Evolutionary conservation across 2,113 vertebrate genomes (phyloP).

Genomic region (Cheilinus undulatus): DNA sequence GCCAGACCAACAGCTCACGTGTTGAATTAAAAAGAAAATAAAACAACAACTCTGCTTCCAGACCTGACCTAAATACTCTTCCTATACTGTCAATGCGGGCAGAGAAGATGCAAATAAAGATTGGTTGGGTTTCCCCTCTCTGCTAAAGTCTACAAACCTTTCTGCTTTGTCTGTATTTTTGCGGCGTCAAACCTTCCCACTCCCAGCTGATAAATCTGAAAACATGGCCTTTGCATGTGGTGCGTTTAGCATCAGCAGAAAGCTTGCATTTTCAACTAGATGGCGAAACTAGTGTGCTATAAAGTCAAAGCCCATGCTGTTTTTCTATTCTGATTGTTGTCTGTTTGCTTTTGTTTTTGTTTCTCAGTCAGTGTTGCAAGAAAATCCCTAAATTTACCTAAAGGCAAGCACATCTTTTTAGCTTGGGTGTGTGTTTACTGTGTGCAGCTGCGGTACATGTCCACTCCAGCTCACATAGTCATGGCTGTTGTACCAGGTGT

Average conservation of each 20-base stretch:
- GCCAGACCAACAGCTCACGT: not conserved
- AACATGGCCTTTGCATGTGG: not conserved
- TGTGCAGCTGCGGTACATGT: too few species aligned
- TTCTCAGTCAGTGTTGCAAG: too few species aligned
- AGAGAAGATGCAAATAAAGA: not conserved
- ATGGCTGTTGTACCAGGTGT: too few species aligned
- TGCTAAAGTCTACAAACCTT: not conserved
- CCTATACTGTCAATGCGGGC: not conserved
- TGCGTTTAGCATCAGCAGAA: not conserved
- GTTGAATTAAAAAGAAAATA: not conserved
- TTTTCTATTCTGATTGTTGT: too few species aligned
- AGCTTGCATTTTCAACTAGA: not conserved
- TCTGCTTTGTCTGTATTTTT: not conserved
- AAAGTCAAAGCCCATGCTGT: too few species aligned
- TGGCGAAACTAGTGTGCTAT: too few species aligned
- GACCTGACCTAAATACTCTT: not conserved
- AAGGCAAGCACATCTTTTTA: too few species aligned
- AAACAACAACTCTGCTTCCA: not conserved
- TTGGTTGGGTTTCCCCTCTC: not conserved
- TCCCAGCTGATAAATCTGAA: not conserved
- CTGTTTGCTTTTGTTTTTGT: too few species aligned
- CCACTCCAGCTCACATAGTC: too few species aligned
- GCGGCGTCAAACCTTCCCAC: not conserved
- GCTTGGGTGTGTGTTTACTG: too few species aligned
- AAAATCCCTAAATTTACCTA: too few species aligned